Conservation (phyloP, 2,113 vertebrate species). For the Poecilia latipinna region DNA sequence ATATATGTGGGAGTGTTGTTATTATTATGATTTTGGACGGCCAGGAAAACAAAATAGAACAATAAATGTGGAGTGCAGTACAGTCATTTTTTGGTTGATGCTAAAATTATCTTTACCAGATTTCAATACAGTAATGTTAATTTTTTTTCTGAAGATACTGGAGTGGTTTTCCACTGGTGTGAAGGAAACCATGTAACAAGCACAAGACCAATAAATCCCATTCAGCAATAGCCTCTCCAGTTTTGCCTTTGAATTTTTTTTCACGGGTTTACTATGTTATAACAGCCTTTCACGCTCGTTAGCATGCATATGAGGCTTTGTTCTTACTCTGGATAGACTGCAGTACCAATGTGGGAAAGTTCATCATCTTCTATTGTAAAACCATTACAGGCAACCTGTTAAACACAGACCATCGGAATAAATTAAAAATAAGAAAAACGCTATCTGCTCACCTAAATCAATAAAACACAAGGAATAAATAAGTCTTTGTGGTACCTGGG, state of each 20-base stretch:
- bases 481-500: constrained; percentile 84
- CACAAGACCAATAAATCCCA: background rate
- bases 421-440: background rate
- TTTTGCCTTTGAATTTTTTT: background rate
- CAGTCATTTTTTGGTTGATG: background rate
- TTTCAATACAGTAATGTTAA: background rate
- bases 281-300: background rate
- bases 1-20: no score
- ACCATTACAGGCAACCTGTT: constrained; percentile 95
- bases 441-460: background rate
- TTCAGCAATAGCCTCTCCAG: background rate
- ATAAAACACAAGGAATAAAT: background rate
- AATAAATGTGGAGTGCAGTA: background rate
- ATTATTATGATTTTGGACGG: no score
- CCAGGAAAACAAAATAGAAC: no score
- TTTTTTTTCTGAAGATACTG: background rate
- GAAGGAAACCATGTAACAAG: no score
- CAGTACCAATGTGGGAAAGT: constrained; percentile 92
- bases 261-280: background rate
- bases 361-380: constrained; percentile 98
- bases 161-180: background rate
- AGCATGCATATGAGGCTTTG: background rate
- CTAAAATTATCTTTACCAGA: background rate
- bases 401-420: background rate
- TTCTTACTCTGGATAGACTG: constrained; percentile 94